Evolutionary conservation across 2,888 invertebrate genomes (phyloP).

Genomic region (Cataglyphis albicans): DNA sequence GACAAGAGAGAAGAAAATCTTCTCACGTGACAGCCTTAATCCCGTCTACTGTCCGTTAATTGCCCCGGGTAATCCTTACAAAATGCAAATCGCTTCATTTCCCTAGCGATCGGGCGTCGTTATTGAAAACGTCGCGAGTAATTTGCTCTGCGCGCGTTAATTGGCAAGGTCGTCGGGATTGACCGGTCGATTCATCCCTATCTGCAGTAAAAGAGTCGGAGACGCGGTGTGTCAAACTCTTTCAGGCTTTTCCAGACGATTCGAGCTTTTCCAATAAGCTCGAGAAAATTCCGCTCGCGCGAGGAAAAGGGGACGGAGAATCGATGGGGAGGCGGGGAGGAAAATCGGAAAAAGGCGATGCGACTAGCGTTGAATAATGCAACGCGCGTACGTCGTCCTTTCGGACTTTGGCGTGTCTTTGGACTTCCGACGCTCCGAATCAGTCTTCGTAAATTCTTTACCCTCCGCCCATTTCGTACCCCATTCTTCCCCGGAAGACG

Average conservation of each 20-base stretch:
- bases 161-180: constrained; percentile 57
- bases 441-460: constrained; percentile 66
- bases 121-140: constrained; percentile 29
- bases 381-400: constrained; percentile 62
- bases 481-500: background rate
- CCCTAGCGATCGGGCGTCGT: background rate
- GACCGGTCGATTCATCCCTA: constrained; percentile 42
- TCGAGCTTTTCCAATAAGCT: constrained; percentile 74
- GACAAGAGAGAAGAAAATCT: background rate
- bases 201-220: constrained; percentile 60
- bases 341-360: constrained; percentile 35
- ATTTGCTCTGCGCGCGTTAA: constrained; percentile 56
- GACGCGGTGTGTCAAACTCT: constrained; percentile 60
- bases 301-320: constrained; percentile 50
- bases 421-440: constrained; percentile 68
- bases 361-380: constrained; percentile 68
- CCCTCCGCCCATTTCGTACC: constrained; percentile 35
- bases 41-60: background rate
- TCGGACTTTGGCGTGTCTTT: constrained; percentile 46
- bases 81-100: constrained; percentile 20
- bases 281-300: constrained; percentile 60
- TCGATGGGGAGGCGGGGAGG: background rate
- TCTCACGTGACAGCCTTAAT: background rate
- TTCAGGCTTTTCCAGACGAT: constrained; percentile 56
- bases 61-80: background rate